Conservation (phyloP, 2,797 vertebrate species). For the Amniataba percoides region DNA sequence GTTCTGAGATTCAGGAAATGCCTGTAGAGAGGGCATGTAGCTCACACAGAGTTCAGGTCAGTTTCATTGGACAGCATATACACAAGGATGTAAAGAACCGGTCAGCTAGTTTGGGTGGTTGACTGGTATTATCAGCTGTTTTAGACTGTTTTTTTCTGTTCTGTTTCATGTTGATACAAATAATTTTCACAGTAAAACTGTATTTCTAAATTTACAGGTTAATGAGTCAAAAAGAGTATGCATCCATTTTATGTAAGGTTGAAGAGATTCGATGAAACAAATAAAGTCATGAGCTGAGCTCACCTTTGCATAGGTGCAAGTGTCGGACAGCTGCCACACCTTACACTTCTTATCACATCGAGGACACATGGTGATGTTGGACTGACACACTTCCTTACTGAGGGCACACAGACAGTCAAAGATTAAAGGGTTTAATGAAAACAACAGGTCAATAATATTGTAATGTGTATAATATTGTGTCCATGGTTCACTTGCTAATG, state of each 20-base stretch:
- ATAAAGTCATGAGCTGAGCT: neutral
- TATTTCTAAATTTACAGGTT: neutral
- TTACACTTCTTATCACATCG: slow-evolving; percentile 88
- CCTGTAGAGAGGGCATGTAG: no score
- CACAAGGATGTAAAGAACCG: no score
- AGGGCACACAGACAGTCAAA: slow-evolving; percentile 9
- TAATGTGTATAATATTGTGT: neutral
- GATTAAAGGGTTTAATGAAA: neutral
- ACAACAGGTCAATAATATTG: neutral
- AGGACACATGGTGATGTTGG: slow-evolving; percentile 90
- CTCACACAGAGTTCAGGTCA: no score
- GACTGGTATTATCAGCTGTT: no score
- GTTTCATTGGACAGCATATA: no score
- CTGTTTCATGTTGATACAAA: neutral
- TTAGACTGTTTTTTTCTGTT: neutral
- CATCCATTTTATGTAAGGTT: neutral
- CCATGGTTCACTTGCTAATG: neutral
- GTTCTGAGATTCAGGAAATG: no score
- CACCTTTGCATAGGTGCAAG: slow-evolving; percentile 93
- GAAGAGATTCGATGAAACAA: neutral
- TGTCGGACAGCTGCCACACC: slow-evolving; percentile 89
- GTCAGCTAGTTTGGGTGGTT: no score
- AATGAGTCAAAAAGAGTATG: neutral
- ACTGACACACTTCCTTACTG: slow-evolving; percentile 93
- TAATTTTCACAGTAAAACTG: neutral